Percentiles rank a stretch among this genome's conserved stretches.
Evolutionary conservation across 2,113 vertebrate species (phyloP).

Genomic region (Phycodurus eques): DNA sequence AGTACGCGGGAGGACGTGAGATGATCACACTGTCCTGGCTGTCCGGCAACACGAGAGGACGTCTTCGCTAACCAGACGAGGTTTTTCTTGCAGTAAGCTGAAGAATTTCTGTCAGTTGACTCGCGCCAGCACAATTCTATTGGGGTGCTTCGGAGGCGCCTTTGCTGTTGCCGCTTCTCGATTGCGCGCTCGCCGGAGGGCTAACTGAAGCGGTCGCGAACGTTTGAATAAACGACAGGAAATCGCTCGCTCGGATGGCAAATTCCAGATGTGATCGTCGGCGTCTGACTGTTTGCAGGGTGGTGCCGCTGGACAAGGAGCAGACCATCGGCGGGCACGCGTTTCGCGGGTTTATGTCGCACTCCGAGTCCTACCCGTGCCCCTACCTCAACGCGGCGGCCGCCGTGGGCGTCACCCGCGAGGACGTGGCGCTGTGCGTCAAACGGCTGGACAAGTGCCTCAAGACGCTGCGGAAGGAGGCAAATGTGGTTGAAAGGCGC

Average conservation of each 20-base stretch:
- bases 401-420: conserved; percentile 86
- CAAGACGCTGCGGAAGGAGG: conserved; percentile 74
- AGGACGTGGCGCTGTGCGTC: conserved; percentile 87
- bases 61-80: conserved; percentile 4
- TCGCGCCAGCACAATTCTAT: neutral
- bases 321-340: conserved; percentile 85
- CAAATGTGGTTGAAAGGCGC: conserved; percentile 5
- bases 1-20: conserved; percentile 34
- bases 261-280: neutral
- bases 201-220: neutral
- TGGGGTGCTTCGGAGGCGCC: neutral
- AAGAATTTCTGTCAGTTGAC: conserved; percentile 6
- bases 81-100: neutral
- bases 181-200: conserved; percentile 25
- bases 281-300: conserved; percentile 67
- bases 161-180: conserved; percentile 14
- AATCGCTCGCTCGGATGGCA: neutral
- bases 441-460: conserved; percentile 93
- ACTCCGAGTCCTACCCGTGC: conserved; percentile 82
- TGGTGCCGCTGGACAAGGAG: conserved; percentile 81
- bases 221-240: neutral
- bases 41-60: conserved; percentile 21
- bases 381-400: conserved; percentile 96
- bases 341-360: conserved; percentile 93
- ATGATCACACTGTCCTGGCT: conserved; percentile 32